A percentile compares a stretch with the other conserved stretches of the same genome.
These are phyloP conservation scores for Cavia porcellus DNA, from an alignment of 2,113 vertebrate genomes.

Conservation along the genomic window DNA sequence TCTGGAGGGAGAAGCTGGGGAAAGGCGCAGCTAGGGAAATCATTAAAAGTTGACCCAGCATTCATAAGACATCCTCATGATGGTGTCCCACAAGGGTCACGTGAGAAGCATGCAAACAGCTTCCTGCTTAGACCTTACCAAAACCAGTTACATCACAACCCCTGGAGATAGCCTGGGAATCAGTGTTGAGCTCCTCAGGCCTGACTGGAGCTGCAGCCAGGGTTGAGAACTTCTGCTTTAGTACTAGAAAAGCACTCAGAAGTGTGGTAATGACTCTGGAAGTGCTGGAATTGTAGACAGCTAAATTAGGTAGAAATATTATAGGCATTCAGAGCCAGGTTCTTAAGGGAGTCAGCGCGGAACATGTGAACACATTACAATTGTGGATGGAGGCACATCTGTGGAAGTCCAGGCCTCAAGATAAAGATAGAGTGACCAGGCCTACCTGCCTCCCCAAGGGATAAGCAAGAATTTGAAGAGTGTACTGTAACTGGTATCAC, in stretches of 20 bases:
- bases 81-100: too few species aligned
- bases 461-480: not conserved
- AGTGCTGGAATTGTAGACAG: not conserved
- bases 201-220: not conserved
- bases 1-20: too few species aligned
- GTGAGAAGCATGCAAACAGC: not conserved
- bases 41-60: not conserved
- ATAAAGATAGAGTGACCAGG: not conserved
- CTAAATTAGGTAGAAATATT: not conserved
- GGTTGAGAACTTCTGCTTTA: not conserved
- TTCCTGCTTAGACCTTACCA: not conserved
- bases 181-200: not conserved
- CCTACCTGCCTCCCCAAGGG: not conserved
- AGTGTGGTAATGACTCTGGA: not conserved
- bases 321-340: not conserved
- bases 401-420: not conserved
- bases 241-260: not conserved
- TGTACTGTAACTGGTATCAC: not conserved
- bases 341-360: not conserved
- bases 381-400: not conserved
- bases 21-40: not conserved
- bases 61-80: accelerated
- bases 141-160: accelerated
- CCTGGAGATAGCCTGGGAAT: not conserved
- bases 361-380: not conserved